Evolutionary conservation across 2,888 invertebrate genomes (phyloP), one percentile per base, ranked within the genome.

Genomic region (Sclerodermus sp.): DNA sequence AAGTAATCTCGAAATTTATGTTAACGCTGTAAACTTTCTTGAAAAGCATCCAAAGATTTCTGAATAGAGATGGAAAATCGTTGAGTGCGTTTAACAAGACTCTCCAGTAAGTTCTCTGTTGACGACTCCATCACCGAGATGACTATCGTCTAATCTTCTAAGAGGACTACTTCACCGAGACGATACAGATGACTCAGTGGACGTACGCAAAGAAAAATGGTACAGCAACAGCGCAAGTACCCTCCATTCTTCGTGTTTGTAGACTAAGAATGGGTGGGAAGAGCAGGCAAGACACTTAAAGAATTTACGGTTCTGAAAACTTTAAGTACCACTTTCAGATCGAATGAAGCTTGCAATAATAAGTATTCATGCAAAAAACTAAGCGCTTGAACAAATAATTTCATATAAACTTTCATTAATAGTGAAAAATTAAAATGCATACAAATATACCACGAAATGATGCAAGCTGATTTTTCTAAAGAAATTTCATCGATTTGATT

Each of bases 251-350:
- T 30, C 30, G 30, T 10, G 30, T 6, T 30, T 10, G 30, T 6
- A 30, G 30, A 10, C 53, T 50, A 51, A 53, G 55, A 53, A 53
- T 57, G 53, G 59, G 62, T 59, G 56, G 60, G 60, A 57, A 53
- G 53, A 61, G 63, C 60, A 62, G 55, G 57, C 65, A 50, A 60
- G 71, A 71, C 75, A 76, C 73, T 76, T 73, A 71, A 72, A 75
- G 72, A 73, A 77, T 76, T 76, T 75, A 77, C 74, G 67, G 70
- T 63, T 63, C 62, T 64, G 66, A 70, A 65, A 69, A 71, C 68
- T 69, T 61, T 61, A 63, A 62, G 67, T 63, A 67, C 66, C 55
- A 55, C 57, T 63, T 55, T 47, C 30, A 56, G 53, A 62, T 64
- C 64, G 64, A 42, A 36, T 52, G 45, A 58, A 53, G 50, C 30